A percentile compares a stretch with the other conserved stretches of the same genome.
phyloP scores from a whole-genome alignment of 2,888 invertebrate species.

The Taenaris catops region DNA sequence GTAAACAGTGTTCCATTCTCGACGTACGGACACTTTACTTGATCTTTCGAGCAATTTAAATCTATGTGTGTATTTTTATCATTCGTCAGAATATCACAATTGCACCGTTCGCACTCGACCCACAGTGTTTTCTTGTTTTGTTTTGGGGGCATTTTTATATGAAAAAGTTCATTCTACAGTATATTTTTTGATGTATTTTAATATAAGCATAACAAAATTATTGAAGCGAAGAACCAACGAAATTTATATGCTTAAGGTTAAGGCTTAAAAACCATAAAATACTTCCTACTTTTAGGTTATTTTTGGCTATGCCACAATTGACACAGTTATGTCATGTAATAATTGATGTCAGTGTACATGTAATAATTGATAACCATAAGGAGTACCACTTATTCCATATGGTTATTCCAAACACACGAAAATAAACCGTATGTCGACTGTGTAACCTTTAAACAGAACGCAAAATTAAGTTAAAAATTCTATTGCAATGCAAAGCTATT shows the following conservation, averaged over 20 bases:
- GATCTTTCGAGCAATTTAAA: slow-evolving; percentile 70
- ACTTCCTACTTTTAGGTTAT: no score
- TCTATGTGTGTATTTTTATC: slow-evolving; percentile 77
- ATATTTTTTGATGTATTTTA: no score
- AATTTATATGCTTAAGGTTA: no score
- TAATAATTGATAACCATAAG: no score
- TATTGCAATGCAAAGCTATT: slow-evolving; percentile 22
- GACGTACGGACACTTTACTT: slow-evolving; percentile 65
- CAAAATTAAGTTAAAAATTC: slow-evolving; percentile 25
- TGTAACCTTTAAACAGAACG: slow-evolving; percentile 14
- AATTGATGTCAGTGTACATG: no score
- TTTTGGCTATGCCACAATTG: no score
- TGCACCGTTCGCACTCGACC: slow-evolving; percentile 83
- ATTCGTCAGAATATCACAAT: slow-evolving; percentile 74
- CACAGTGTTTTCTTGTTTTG: slow-evolving; percentile 76
- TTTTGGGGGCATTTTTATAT: slow-evolving; percentile 54
- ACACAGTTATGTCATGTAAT: no score
- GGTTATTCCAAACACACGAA: slow-evolving; percentile 19
- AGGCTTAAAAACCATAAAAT: no score
- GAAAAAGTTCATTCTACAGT: no score
- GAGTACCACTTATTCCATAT: no score
- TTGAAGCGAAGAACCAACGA: no score
- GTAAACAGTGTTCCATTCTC: slow-evolving; percentile 45
- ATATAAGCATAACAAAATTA: no score
- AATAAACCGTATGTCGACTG: slow-evolving; percentile 25